phyloP scores from a whole-genome alignment of 2,888 invertebrate genomes.

The Polietes domitor region DNA sequence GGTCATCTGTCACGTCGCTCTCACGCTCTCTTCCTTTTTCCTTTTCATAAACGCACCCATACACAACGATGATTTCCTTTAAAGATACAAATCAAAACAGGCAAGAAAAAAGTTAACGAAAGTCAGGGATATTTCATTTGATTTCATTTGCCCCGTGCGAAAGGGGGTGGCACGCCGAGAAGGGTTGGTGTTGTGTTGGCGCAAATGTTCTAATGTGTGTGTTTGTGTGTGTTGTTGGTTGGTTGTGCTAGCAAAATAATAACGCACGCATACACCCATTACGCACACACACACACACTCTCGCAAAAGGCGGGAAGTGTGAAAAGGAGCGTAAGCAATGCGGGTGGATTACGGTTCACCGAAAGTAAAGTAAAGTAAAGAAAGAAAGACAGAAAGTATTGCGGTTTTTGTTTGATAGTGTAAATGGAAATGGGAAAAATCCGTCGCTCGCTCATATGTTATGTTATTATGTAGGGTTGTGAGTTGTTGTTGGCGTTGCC shows the following conservation, averaged over 20 bases:
- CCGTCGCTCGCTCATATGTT: neutral
- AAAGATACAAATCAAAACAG: slow-evolving; percentile 26
- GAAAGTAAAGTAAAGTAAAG: neutral
- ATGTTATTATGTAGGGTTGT: slow-evolving; percentile 21
- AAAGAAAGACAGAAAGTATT: slow-evolving; percentile 7
- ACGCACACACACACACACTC: neutral
- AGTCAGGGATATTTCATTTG: slow-evolving; percentile 45
- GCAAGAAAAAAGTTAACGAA: slow-evolving; percentile 26
- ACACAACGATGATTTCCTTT: neutral
- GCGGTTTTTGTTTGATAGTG: slow-evolving; percentile 28
- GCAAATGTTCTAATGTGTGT: neutral
- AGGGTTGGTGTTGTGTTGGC: slow-evolving; percentile 11
- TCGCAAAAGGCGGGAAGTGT: neutral
- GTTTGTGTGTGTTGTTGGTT: neutral
- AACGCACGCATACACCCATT: neutral
- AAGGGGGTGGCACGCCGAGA: neutral
- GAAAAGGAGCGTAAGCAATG: neutral
- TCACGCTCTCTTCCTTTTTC: neutral
- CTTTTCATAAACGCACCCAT: neutral
- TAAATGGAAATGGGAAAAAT: slow-evolving; percentile 7
- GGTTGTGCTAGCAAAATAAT: slow-evolving; percentile 27
- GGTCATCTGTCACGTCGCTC: neutral
- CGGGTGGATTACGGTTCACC: slow-evolving; percentile 13
- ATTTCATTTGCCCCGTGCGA: neutral
- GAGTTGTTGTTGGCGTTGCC: too few species aligned